phyloP scores from a whole-genome alignment of 2,113 vertebrate species.

The Oreochromis aureus region DNA sequence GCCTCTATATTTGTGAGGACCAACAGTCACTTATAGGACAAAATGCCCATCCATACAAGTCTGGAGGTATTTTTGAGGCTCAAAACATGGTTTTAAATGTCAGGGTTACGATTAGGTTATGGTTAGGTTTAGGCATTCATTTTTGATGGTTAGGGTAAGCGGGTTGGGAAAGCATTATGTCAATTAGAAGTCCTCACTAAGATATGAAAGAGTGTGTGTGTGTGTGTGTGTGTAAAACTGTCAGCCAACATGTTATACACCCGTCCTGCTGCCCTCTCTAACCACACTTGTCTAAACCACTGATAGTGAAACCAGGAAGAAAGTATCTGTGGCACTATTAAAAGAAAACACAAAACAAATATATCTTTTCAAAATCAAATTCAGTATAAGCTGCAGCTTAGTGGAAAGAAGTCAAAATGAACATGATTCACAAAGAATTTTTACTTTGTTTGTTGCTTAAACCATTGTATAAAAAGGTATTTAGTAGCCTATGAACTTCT shows the following conservation, averaged over 20 bases:
- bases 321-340: neutral
- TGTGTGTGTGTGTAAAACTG: neutral
- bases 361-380: neutral
- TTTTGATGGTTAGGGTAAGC: too few relatives aligned
- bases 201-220: neutral
- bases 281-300: neutral
- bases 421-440: accelerated
- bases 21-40: neutral
- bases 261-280: neutral
- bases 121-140: neutral
- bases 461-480: neutral
- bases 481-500: neutral
- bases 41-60: neutral
- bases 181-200: too few relatives aligned
- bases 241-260: neutral
- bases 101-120: neutral
- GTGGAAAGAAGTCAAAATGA: neutral
- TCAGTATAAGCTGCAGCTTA: neutral
- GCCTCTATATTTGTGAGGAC: neutral
- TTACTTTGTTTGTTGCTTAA: neutral
- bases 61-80: neutral
- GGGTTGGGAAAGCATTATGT: too few relatives aligned
- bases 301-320: neutral
- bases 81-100: neutral
- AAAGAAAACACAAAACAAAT: neutral